Base-by-base conservation (phyloP, 2,888 invertebrate species). In the Melipona beecheii region DNA sequence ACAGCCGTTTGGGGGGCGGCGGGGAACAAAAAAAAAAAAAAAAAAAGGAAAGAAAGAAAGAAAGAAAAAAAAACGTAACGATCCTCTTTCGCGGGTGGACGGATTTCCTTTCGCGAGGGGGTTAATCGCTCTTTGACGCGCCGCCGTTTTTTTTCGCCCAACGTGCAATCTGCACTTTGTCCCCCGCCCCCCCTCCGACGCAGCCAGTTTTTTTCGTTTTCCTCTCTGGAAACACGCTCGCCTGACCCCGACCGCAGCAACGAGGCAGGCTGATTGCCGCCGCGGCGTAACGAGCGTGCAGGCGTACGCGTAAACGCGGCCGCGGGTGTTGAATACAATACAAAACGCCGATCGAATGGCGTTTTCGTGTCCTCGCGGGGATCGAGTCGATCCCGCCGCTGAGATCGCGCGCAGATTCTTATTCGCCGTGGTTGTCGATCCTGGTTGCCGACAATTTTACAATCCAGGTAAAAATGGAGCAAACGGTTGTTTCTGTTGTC, bases 101-200 rank as follows among this genome's bases (percentile, higher is more conserved):
- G 78, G 73, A 83, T 76, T 85, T 80, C 84, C 84, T 75, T 75
- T 83, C 64, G 69, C 64, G 31, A 72, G 43, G 58, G 71, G 73
- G 84, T 82, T 86, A 86, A 84, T 86, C 81, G 85, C 70, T 76
- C 72, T 84, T 86, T 86, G 84, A 84, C 82, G 75, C 78, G 73
- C 71, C 60, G 70, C 74, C 74, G 85, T 84, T 86, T 84, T 76
- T 78, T 83, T n/a, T n/a, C n/a, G n/a, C 78, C 81, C 70, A 70
- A 70, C 82, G 76, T 82, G 81, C 84, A 84, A 82, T 82, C 85
- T 76, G 82, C 78, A 82, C 84, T 84, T 71, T 76, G 78, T 84
- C 54, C 78, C 56, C 78, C 62, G 6, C 4, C 49, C 68, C 52
- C 62, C 24, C 43, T 9, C 43, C 9, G 43, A 43, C 43, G 43